Evolutionary conservation across 2,113 vertebrate species (phyloP), one percentile per base, ranked within the genome.

Genomic region (Paracanthobrama guichenoti): DNA sequence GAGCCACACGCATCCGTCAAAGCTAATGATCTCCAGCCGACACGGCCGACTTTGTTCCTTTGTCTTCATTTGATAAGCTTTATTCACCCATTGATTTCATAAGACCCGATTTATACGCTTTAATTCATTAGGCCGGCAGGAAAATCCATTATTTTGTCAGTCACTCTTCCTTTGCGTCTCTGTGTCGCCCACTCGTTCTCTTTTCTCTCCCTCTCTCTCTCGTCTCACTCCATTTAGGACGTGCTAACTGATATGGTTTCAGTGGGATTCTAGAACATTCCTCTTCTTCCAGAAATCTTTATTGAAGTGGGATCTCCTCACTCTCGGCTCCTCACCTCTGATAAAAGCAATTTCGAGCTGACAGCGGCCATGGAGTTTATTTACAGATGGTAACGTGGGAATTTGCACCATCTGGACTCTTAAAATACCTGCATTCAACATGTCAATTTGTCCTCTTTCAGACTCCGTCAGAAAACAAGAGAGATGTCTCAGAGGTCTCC

Each of bases 11-110:
- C 84, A 90, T 93, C 87, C 73, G 73, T 91, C 90, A 90, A 85
- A 89, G 74, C 75, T 82, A 86, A 86, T 80, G 84, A 39, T 75
- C 86, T 82, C 89, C 86, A 84, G 1, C 35, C 84, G 86, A 86
- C 86, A 89, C 24, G 20, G 11, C 28, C 26, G 72, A 78, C 67
- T 35, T 71, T 28, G 42, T 72, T 62, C 87, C 85, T 92, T 91
- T 92, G 88, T 91, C 91, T 91, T 91, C 85, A 90, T 91, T 89
- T 91, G 88, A 91, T 89, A 87, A 5, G 79, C 88, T 69, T 60
- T 90, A 91, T 93, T 91, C 90, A 90, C 88, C 84, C 82, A 91
- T 93, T 90, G 88, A 92, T 93, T 89, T 88, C 85, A 89, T 88
- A 90, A 91, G 86, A 89, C 83, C 88, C 85, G 87, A 89, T 93